Percentiles rank a stretch among this genome's conserved stretches.
These are phyloP conservation scores for Abrostola tripartita DNA, from an alignment of 2,888 invertebrate genomes.

Conservation along the genomic window DNA sequence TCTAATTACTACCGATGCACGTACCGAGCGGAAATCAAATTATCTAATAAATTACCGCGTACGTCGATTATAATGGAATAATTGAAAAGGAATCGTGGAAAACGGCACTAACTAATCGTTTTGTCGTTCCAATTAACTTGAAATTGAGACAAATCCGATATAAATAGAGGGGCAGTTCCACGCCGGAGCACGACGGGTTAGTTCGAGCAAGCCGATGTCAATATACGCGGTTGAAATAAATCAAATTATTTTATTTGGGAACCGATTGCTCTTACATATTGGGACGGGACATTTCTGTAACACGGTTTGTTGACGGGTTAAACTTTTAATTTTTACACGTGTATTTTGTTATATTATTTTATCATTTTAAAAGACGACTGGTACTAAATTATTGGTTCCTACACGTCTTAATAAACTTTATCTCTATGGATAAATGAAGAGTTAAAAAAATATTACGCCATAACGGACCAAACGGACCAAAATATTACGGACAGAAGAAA, in stretches of 20 bases:
- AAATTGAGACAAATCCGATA: slow-evolving; percentile 72
- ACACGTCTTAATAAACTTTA: too few relatives aligned
- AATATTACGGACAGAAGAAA: too few relatives aligned
- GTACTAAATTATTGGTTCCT: too few relatives aligned
- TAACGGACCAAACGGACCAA: too few relatives aligned
- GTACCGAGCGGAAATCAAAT: slow-evolving; percentile 71
- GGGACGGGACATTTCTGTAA: neutral
- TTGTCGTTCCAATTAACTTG: slow-evolving; percentile 77
- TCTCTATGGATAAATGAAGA: too few relatives aligned
- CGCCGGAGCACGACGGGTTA: slow-evolving; percentile 15
- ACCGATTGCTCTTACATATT: slow-evolving; percentile 12
- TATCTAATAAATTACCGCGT: slow-evolving; percentile 77
- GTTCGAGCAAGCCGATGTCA: slow-evolving; percentile 15
- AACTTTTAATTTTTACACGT: neutral
- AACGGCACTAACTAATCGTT: slow-evolving; percentile 69
- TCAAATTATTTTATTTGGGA: slow-evolving; percentile 22
- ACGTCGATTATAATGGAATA: slow-evolving; percentile 65
- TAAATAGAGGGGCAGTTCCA: slow-evolving; percentile 53
- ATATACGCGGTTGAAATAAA: slow-evolving; percentile 16
- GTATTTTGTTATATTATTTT: neutral
- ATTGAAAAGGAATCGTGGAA: slow-evolving; percentile 71
- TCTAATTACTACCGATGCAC: slow-evolving; percentile 56
- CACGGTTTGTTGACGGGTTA: neutral
- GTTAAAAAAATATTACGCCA: too few relatives aligned
- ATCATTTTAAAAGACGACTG: neutral